Base-by-base conservation (phyloP, 1,140 invertebrate genomes). In the Ceratosolen fusciceps region DNA sequence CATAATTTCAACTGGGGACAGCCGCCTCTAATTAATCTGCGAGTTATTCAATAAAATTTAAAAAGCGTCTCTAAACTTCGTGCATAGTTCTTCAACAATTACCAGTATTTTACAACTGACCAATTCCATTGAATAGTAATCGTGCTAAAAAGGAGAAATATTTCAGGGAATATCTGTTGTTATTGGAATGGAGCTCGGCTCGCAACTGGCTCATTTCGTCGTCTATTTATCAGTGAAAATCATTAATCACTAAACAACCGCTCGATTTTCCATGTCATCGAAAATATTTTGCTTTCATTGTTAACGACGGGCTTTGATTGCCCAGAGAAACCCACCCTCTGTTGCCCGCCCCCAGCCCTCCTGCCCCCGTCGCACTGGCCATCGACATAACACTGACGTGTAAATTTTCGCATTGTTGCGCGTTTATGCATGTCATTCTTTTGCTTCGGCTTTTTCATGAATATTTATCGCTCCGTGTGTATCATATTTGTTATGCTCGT, bases 281-380 rank as follows among this genome's bases (percentile, higher is more conserved):
- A 43, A 43, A 71, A 70, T 52, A 71, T 74, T 74, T 62, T 43
- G 49, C 56, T 34, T 62, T 37, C 68, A 72, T 78, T 78, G 68
- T 78, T 78, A 78, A 65, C 56, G 26, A 72, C 14, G 54, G 34
- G 52, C 75, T 77, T 77, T 77, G 76, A 70, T 77, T 77, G 76
- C 62, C 1, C 56, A 58, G 58, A 49, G 24, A 65, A 74, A 43
- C 43, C n/a, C n/a, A n/a, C n/a, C n/a, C n/a, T n/a, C n/a, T n/a
- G n/a, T n/a, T n/a, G n/a, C n/a, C n/a, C n/a, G n/a, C n/a, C n/a
- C n/a, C n/a, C n/a, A n/a, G n/a, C n/a, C n/a, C n/a, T n/a, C n/a
- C n/a, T n/a, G n/a, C n/a, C 43, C 10, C 21, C 39, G 65, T 24
- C 34, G 65, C 39, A 7, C n/a, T n/a, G n/a, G 39, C 65, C 37